phyloP scores from a whole-genome alignment of 2,113 vertebrate genomes.

The Gobiocypris rarus region DNA sequence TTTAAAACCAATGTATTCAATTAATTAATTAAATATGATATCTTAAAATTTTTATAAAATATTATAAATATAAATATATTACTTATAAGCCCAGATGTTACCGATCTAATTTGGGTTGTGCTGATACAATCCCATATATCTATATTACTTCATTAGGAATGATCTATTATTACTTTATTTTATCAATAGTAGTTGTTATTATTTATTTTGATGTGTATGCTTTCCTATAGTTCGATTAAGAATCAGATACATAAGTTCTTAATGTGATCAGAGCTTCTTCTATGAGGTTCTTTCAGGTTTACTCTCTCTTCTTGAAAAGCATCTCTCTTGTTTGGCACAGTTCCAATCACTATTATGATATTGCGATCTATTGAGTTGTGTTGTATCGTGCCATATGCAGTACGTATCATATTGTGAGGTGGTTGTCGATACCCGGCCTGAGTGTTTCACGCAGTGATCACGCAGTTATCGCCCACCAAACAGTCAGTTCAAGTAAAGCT shows the following conservation, averaged over 20 bases:
- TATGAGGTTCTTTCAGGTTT: background rate
- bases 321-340: background rate
- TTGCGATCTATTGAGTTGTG: background rate
- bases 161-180: too few species aligned
- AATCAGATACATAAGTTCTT: background rate
- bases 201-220: background rate
- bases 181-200: background rate
- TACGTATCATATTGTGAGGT: background rate
- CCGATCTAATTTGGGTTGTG: background rate
- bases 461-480: conserved; percentile 2
- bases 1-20: too few species aligned
- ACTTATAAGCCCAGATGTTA: background rate
- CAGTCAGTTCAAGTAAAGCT: background rate
- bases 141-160: background rate
- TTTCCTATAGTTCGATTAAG: background rate
- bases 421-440: background rate
- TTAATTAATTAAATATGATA: too few species aligned
- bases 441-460: background rate
- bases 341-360: conserved; percentile 1
- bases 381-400: background rate
- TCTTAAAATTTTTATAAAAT: too few species aligned
- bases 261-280: background rate
- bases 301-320: background rate
- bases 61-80: too few species aligned
- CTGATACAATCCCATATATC: background rate